Conservation (phyloP, 1,140 invertebrate species). For the Mizuhopecten yessoensis region DNA sequence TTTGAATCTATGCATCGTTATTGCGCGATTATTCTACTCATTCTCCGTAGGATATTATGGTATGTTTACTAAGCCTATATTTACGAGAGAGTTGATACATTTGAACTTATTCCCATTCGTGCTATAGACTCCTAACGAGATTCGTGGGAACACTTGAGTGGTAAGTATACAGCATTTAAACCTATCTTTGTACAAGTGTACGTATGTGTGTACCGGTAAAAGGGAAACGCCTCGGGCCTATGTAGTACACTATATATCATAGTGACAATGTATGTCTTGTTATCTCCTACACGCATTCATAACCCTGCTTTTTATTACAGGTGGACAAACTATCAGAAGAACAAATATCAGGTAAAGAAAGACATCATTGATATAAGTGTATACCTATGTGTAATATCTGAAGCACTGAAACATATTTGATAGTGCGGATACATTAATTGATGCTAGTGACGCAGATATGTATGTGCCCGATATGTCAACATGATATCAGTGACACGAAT, state of each 20-base stretch:
- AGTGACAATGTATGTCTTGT: not conserved
- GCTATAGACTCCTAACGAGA: not conserved
- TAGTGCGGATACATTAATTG: too few relatives aligned
- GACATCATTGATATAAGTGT: too few relatives aligned
- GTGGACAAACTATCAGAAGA: conserved; percentile 22
- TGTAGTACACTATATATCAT: not conserved
- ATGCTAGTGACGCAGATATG: too few relatives aligned
- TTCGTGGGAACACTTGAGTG: too few relatives aligned
- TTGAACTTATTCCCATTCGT: too few relatives aligned
- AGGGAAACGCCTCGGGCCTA: not conserved
- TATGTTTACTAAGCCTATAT: not conserved
- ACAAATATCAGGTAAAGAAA: conserved; percentile 7
- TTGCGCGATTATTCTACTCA: not conserved
- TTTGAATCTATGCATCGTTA: not conserved
- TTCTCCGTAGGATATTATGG: not conserved
- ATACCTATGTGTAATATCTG: too few relatives aligned
- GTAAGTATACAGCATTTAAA: not conserved
- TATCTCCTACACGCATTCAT: not conserved
- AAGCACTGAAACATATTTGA: too few relatives aligned
- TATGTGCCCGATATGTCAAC: too few relatives aligned
- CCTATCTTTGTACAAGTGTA: not conserved
- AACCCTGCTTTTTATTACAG: not conserved
- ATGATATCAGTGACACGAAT: too few relatives aligned
- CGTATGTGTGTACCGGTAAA: not conserved
- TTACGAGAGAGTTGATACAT: not conserved